phyloP scores from a whole-genome alignment of 1,140 invertebrate species.

The Nasonia giraulti region DNA sequence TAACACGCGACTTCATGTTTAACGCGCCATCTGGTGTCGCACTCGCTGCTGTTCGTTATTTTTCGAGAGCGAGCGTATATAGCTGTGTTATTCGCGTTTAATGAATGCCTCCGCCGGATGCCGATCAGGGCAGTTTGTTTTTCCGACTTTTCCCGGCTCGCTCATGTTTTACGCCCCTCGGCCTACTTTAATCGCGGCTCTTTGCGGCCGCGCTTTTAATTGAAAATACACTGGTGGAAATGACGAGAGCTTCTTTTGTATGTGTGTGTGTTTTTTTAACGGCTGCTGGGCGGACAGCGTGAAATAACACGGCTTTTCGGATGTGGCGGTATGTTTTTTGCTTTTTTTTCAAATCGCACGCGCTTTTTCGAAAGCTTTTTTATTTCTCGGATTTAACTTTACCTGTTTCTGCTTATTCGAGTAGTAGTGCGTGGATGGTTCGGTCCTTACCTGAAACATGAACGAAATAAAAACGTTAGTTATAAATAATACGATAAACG shows the following conservation, averaged over 20 bases:
- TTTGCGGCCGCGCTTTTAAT: conserved; percentile 18
- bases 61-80: neutral
- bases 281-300: neutral
- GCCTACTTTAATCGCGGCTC: neutral
- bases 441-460: conserved; percentile 7
- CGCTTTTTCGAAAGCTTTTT: neutral
- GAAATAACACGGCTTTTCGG: neutral
- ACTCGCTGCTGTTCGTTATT: neutral
- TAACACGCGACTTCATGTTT: conserved; percentile 4
- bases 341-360: neutral
- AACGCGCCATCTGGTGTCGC: neutral
- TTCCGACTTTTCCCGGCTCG: neutral
- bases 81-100: conserved; percentile 3
- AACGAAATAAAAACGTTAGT: neutral
- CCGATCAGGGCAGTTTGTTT: neutral
- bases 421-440: neutral
- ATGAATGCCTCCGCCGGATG: conserved; percentile 2
- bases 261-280: neutral
- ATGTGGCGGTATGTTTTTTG: neutral
- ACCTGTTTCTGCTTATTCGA: neutral
- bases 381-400: neutral
- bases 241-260: neutral
- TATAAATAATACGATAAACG: neutral
- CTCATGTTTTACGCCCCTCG: neutral
- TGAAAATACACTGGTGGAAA: conserved; percentile 17